These are phyloP conservation scores for Dryobotodes eremita DNA, from an alignment of 2,888 invertebrate genomes.

Conservation along the genomic window DNA sequence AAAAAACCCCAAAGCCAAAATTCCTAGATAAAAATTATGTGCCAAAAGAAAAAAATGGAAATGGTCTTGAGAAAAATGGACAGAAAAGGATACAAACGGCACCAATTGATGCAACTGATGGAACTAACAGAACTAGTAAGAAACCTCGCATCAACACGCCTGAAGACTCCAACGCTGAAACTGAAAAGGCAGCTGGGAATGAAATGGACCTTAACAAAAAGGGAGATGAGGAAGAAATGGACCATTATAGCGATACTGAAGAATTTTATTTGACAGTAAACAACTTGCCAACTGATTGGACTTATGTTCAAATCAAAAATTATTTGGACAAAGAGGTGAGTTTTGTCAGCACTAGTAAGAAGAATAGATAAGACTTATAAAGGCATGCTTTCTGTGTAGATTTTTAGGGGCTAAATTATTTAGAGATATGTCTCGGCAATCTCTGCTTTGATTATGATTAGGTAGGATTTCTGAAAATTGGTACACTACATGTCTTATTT, in stretches of 20 bases:
- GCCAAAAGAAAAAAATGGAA: slow-evolving; percentile 1
- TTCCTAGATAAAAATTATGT: background rate
- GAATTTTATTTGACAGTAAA: slow-evolving; percentile 44
- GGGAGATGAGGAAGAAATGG: background rate
- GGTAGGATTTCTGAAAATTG: background rate
- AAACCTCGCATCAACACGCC: slow-evolving; percentile 34
- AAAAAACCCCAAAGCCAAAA: background rate
- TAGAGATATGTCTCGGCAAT: background rate
- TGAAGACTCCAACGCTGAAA: background rate
- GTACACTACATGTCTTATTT: background rate
- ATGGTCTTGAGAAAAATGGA: slow-evolving; percentile 32
- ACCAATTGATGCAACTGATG: slow-evolving; percentile 19
- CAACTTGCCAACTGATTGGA: slow-evolving; percentile 51
- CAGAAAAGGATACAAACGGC: slow-evolving; percentile 35
- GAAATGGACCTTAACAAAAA: background rate
- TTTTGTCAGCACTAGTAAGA: background rate
- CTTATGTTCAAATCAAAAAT: slow-evolving; percentile 67
- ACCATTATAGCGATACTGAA: slow-evolving; percentile 24
- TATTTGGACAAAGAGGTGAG: slow-evolving; percentile 72
- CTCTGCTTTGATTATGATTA: background rate
- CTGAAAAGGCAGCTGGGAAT: background rate
- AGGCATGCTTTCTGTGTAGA: background rate
- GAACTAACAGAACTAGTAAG: slow-evolving; percentile 19
- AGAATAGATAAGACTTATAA: background rate
- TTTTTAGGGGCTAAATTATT: background rate